These are phyloP conservation scores for Phylloscopus collybita DNA, from an alignment of 2,797 vertebrate genomes.

Conservation along the genomic window DNA sequence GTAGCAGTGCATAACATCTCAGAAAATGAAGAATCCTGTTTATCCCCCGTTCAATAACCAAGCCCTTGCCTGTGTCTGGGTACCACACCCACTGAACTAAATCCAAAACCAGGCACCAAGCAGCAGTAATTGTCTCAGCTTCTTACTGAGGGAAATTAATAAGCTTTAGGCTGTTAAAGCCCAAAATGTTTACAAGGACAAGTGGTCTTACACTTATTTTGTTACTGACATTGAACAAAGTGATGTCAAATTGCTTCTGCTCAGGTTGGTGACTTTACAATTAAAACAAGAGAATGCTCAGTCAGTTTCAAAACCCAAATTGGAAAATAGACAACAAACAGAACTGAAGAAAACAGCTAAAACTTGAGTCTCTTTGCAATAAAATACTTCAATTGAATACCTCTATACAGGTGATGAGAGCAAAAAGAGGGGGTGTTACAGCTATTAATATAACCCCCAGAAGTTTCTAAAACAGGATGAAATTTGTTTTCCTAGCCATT, in stretches of 20 bases:
- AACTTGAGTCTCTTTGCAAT: neutral
- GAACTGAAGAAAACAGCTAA: neutral
- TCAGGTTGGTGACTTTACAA: neutral
- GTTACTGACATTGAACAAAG: neutral
- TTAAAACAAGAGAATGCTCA: neutral
- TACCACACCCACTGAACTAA: neutral
- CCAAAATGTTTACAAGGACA: neutral
- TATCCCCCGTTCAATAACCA: neutral
- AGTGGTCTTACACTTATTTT: neutral
- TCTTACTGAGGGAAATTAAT: neutral
- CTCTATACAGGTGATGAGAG: neutral
- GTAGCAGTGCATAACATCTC: neutral
- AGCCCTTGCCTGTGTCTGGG: neutral
- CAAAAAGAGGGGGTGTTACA: neutral
- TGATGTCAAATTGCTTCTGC: neutral
- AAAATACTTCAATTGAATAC: neutral
- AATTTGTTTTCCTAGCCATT: neutral
- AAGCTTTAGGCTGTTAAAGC: neutral
- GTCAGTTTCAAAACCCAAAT: neutral
- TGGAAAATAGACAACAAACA: neutral
- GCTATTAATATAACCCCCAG: neutral
- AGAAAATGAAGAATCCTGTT: neutral
- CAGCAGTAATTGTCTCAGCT: neutral
- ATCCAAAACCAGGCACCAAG: neutral
- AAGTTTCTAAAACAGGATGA: neutral